Base-by-base conservation (phyloP, 2,888 invertebrate species). In the Athalia rosae region DNA sequence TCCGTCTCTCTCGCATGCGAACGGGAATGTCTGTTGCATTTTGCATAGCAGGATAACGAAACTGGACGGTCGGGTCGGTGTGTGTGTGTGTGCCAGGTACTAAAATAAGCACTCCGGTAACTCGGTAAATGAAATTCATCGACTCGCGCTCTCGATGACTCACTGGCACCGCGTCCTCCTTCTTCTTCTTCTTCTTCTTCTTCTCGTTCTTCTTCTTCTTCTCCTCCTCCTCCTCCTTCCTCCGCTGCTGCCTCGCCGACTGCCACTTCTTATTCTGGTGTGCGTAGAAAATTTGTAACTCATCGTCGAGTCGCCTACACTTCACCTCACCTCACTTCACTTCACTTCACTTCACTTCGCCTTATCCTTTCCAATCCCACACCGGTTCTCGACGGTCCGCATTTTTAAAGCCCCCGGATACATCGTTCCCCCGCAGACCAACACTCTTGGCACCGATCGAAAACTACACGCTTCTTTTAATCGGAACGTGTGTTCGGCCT, bases 71-170 rank as follows among this genome's bases (percentile, higher is more conserved):
- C 67, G 11, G 15, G 64, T 64, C 45, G 67, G 53, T 67, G 28
- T 28, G 63, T 47, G 64, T 28, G 47, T 45, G 64, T 64, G 50
- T 28, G 50, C 15, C 15, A 58, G 56, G 56, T 69, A 41, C 9
- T 11, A n/a, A 56, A 9, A 69, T 53, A 69, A 69, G 43, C 41
- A n/a, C 53, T 50, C 50, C n/a, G 28, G 53, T 28, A 41, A 56
- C 15, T 69, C 56, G 50, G 53, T 43, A 53, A 69, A 53, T 53
- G 71, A 56, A 45, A 28, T 58, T 58, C 58, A 58, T 58, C 71
- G n/a, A 4, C 6, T 53, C 11, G 53, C 11, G 53, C 53, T 53
- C 53, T 53, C 53, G 53, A 53, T 53, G 53, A 53, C n/a, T 53
- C 53, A 53, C 53, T 53, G 28, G 28, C 28, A 28, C 28, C 28